These are phyloP conservation scores for Proisotoma minuta DNA, from an alignment of 2,888 invertebrate genomes.

Conservation along the genomic window DNA sequence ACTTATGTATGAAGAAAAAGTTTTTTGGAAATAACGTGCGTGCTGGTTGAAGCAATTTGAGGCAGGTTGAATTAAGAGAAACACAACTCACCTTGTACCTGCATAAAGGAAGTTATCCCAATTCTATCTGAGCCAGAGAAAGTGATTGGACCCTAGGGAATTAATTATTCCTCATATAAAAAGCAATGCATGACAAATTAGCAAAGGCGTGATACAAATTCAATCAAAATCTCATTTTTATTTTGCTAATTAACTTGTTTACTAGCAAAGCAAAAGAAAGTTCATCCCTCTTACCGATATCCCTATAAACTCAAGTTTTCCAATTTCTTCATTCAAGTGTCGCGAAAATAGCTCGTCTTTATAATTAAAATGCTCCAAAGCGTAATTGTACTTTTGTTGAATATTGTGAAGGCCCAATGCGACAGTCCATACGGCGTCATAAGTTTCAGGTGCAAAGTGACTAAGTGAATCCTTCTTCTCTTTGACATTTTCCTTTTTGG, in stretches of 20 bases:
- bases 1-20: slow-evolving; percentile 5
- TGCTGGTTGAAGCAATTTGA: no score
- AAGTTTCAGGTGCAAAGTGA: slow-evolving; percentile 54
- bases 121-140: slow-evolving; percentile 84
- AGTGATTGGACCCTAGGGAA: slow-evolving; percentile 74
- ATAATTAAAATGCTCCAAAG: slow-evolving; percentile 66
- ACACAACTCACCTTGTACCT: slow-evolving; percentile 70
- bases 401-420: slow-evolving; percentile 65
- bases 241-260: no score
- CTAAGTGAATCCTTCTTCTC: neutral
- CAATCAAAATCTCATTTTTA: no score
- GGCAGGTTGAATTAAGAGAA: slow-evolving; percentile 2
- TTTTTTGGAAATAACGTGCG: neutral
- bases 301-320: slow-evolving; percentile 70
- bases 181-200: no score
- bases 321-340: slow-evolving; percentile 66
- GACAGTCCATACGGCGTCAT: slow-evolving; percentile 88
- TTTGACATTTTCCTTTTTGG: neutral
- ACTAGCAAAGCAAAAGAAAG: no score
- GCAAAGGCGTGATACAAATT: no score
- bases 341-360: slow-evolving; percentile 66
- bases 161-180: no score
- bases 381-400: slow-evolving; percentile 52
- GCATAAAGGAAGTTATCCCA: slow-evolving; percentile 79
- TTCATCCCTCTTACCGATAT: slow-evolving; percentile 66